Conservation (phyloP, 2,888 invertebrate genomes). For the Odontothrips loti region DNA sequence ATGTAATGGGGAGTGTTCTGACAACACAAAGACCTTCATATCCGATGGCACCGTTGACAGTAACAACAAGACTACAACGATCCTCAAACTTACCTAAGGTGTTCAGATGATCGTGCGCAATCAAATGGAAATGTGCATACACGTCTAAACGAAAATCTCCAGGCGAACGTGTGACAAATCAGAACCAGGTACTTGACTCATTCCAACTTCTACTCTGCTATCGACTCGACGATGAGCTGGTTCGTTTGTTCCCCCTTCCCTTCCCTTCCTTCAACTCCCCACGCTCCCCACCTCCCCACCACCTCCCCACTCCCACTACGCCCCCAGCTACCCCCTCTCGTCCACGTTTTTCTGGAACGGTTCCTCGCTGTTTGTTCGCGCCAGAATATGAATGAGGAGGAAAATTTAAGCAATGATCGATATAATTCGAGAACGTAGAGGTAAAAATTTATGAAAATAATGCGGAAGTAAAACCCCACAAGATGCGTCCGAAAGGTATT, state of each 20-base stretch:
- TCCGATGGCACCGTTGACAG: not conserved
- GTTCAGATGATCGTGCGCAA: not conserved
- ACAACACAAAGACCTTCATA: not conserved
- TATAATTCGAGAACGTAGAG: too few species aligned
- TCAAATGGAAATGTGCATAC: not conserved
- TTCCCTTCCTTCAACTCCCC: too few species aligned
- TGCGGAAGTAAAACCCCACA: too few species aligned
- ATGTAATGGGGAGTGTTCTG: slow-evolving; percentile 12
- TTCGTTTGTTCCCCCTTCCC: not conserved
- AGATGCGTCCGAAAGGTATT: too few species aligned
- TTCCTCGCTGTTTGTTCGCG: too few species aligned
- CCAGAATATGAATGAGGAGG: too few species aligned
- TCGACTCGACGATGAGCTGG: not conserved
- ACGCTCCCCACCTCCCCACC: too few species aligned
- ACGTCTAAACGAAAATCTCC: not conserved
- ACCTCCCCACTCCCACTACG: too few species aligned
- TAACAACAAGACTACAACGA: not conserved
- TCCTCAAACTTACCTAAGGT: not conserved
- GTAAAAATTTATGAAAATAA: too few species aligned
- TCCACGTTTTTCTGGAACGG: too few species aligned
- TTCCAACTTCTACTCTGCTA: not conserved
- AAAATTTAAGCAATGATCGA: too few species aligned
- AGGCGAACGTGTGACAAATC: not conserved
- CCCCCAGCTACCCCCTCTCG: too few species aligned
- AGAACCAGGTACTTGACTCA: not conserved